Percentiles rank a stretch among this genome's conserved stretches.
Evolutionary conservation across 2,797 vertebrate species (phyloP).

Genomic region (Lutjanus campechanus): DNA sequence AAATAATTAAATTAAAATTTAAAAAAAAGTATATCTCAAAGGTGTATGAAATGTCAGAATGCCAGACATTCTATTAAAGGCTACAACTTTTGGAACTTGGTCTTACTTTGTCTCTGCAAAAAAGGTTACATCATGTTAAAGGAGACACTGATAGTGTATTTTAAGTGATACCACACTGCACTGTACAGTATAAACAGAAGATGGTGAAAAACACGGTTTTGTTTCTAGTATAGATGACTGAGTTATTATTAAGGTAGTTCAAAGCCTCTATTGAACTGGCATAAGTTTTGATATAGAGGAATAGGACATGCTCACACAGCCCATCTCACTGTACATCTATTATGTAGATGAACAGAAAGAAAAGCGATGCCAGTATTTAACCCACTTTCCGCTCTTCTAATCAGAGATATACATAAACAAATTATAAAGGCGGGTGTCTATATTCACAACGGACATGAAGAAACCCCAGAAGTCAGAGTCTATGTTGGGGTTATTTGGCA

Average conservation of each 20-base stretch:
- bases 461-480: conserved; percentile 13
- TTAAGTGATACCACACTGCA: not conserved
- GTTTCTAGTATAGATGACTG: not conserved
- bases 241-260: not conserved
- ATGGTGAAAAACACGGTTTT: not conserved
- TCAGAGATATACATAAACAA: conserved; percentile 7
- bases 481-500: conserved; percentile 23
- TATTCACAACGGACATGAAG: conserved; percentile 4
- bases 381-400: not conserved
- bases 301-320: not conserved
- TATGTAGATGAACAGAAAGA: not conserved
- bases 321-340: not conserved
- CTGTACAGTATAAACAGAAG: not conserved
- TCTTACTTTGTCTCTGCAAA: not conserved
- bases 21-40: not conserved
- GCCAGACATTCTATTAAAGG: not conserved
- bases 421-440: conserved; percentile 2
- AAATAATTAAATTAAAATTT: no score
- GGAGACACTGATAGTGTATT: not conserved
- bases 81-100: no score
- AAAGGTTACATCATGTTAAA: not conserved
- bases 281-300: not conserved
- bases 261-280: not conserved
- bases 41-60: not conserved
- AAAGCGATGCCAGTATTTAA: not conserved